These are phyloP conservation scores for Tetragonisca angustula DNA, from an alignment of 2,888 invertebrate genomes.

Conservation along the genomic window DNA sequence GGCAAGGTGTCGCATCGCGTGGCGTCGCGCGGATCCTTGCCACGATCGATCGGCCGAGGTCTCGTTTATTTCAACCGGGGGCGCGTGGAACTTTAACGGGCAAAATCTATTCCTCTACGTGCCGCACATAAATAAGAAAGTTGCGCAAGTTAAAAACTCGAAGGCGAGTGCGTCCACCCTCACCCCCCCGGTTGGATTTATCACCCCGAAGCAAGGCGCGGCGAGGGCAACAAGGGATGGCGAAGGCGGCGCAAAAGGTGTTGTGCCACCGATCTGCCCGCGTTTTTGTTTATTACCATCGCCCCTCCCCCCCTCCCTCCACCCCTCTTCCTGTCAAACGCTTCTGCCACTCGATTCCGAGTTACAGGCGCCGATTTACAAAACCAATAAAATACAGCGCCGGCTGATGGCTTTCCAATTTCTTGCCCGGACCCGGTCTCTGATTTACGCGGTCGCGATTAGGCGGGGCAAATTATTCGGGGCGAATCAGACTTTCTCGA, in stretches of 20 bases:
- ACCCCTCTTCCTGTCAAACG: slow-evolving; percentile 43
- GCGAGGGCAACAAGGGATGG: slow-evolving; percentile 37
- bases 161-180: slow-evolving; percentile 43
- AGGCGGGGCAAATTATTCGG: not conserved
- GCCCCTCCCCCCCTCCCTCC: no score
- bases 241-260: slow-evolving; percentile 10
- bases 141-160: slow-evolving; percentile 80
- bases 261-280: not conserved
- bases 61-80: slow-evolving; percentile 57
- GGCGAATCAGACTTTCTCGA: not conserved
- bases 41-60: slow-evolving; percentile 61
- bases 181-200: slow-evolving; percentile 61
- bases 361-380: slow-evolving; percentile 62
- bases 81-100: slow-evolving; percentile 67
- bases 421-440: slow-evolving; percentile 15
- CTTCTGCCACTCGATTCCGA: slow-evolving; percentile 54
- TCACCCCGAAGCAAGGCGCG: slow-evolving; percentile 51
- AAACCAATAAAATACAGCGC: slow-evolving; percentile 61
- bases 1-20: no score
- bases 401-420: slow-evolving; percentile 59
- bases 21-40: slow-evolving; percentile 1
- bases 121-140: slow-evolving; percentile 82
- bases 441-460: slow-evolving; percentile 21
- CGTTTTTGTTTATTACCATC: slow-evolving; percentile 68
- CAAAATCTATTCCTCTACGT: slow-evolving; percentile 80